Evolutionary conservation across 2,888 invertebrate species (phyloP).

Genomic region (Leptinotarsa tumamoca): DNA sequence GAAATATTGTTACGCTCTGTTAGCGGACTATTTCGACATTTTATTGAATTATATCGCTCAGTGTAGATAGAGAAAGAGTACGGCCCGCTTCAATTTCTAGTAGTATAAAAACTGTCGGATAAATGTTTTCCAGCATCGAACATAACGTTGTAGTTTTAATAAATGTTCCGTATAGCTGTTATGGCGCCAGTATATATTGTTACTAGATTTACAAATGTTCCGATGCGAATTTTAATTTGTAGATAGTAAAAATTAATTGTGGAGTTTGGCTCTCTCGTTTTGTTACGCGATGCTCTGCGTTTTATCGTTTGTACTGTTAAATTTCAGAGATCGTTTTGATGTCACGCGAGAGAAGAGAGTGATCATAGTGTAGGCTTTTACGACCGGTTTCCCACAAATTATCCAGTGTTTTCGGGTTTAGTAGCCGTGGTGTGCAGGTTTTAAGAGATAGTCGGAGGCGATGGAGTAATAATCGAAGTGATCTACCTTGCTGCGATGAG

Average conservation of each 20-base stretch:
- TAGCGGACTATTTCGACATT: slow-evolving; percentile 57
- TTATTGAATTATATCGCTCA: slow-evolving; percentile 56
- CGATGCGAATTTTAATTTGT: slow-evolving; percentile 44
- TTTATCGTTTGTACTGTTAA: not conserved
- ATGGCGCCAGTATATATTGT: slow-evolving; percentile 36
- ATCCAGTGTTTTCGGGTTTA: too few relatives aligned
- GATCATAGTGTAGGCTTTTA: not conserved
- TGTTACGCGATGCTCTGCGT: slow-evolving; percentile 16
- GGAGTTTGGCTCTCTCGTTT: slow-evolving; percentile 29
- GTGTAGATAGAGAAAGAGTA: slow-evolving; percentile 40
- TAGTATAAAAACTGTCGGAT: slow-evolving; percentile 48
- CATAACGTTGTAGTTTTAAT: slow-evolving; percentile 49
- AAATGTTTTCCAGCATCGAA: slow-evolving; percentile 49
- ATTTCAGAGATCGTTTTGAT: not conserved
- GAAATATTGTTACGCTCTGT: slow-evolving; percentile 58
- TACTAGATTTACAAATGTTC: slow-evolving; percentile 43
- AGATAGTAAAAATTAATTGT: slow-evolving; percentile 47
- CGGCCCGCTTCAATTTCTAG: slow-evolving; percentile 49
- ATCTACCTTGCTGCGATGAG: too few relatives aligned
- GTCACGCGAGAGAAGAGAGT: not conserved
- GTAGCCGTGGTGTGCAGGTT: too few relatives aligned
- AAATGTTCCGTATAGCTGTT: slow-evolving; percentile 43
- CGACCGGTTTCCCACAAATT: too few relatives aligned
- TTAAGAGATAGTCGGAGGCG: too few relatives aligned
- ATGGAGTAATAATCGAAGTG: too few relatives aligned